These are phyloP conservation scores for Diadumene lineata DNA, from an alignment of 92 coral and sea anemone species.

Conservation along the genomic window DNA sequence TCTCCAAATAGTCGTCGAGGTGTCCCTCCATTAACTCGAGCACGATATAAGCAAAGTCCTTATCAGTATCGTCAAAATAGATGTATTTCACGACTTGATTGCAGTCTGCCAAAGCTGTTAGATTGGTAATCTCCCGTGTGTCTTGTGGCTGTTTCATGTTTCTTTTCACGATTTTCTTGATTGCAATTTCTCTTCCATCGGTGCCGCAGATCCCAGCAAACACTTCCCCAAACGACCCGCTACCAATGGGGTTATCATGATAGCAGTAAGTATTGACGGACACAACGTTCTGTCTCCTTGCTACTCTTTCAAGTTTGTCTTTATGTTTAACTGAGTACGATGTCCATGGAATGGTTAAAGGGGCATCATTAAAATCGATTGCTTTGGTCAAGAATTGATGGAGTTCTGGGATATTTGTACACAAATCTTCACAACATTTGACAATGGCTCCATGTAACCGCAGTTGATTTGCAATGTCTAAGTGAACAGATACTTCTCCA, in stretches of 20 bases:
- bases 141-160: constrained; percentile 27
- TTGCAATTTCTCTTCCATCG: constrained; percentile 67
- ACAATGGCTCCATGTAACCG: constrained; percentile 29
- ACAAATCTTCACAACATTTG: constrained; percentile 13
- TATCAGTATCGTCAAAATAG: constrained; percentile 10
- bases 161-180: constrained; percentile 49
- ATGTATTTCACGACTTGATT: constrained; percentile 39
- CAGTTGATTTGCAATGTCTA: constrained; percentile 12
- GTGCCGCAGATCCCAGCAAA: constrained; percentile 29
- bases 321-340: constrained; percentile 21
- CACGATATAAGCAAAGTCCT: constrained; percentile 45
- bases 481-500: neutral
- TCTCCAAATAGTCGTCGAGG: constrained; percentile 32
- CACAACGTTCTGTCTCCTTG: constrained; percentile 9
- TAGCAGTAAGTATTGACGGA: constrained; percentile 30
- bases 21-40: constrained; percentile 59
- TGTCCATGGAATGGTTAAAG: constrained; percentile 35
- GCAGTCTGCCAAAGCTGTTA: constrained; percentile 38
- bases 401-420: constrained; percentile 14
- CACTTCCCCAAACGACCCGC: constrained; percentile 37
- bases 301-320: constrained; percentile 24
- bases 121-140: constrained; percentile 38
- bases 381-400: constrained; percentile 12
- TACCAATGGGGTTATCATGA: constrained; percentile 34
- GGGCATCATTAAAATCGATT: constrained; percentile 7